Evolutionary conservation across 2,113 vertebrate genomes (phyloP).

Genomic region (Otus sunia): DNA sequence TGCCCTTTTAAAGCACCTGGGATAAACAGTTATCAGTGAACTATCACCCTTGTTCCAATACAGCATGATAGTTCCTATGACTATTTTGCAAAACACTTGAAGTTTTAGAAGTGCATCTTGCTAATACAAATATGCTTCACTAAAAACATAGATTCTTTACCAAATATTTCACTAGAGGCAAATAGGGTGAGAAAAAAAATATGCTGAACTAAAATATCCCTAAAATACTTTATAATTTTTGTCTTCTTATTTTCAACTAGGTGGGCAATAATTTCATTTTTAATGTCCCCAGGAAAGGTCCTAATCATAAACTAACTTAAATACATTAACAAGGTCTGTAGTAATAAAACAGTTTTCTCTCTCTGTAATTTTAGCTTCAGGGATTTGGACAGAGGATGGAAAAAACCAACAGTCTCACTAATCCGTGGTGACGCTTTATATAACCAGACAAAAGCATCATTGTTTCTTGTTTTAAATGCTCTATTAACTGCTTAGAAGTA

Average conservation of each 20-base stretch:
- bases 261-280: not conserved
- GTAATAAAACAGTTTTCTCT: not conserved
- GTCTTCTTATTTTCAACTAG: not conserved
- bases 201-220: not conserved
- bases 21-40: not conserved
- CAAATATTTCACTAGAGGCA: not conserved
- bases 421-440: not conserved
- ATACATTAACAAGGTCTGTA: not conserved
- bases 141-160: not conserved
- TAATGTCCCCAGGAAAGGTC: not conserved
- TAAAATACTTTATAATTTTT: not conserved
- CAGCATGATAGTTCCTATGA: not conserved
- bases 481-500: not conserved
- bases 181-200: rapidly evolving
- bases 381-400: not conserved
- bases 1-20: not conserved
- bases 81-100: not conserved
- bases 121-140: not conserved
- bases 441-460: constrained; percentile 21
- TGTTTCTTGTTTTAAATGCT: not conserved
- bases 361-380: not conserved
- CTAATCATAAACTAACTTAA: not conserved
- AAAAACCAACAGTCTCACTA: not conserved
- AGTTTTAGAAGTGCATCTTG: not conserved
- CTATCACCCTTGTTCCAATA: not conserved